phyloP scores from a whole-genome alignment of 2,113 vertebrate genomes.

The Petaurus breviceps region DNA sequence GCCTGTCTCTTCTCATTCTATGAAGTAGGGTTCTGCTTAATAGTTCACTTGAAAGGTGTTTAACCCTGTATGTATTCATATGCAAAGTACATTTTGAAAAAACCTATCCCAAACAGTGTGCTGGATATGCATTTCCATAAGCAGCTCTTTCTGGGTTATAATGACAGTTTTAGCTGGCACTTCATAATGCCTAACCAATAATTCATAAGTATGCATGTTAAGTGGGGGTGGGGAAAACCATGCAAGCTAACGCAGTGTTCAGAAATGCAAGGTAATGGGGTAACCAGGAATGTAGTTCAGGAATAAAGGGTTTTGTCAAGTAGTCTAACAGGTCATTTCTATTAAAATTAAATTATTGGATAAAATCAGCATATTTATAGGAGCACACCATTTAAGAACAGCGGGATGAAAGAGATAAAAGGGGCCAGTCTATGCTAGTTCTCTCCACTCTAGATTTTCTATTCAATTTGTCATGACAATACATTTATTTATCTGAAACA shows the following conservation, averaged over 20 bases:
- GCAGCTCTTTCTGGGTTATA: slow-evolving; percentile 1
- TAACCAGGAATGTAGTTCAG: neutral
- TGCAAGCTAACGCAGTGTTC: neutral
- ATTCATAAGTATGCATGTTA: slow-evolving; percentile 16
- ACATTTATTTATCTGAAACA: slow-evolving; percentile 31
- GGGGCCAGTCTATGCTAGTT: accelerated
- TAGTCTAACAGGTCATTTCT: neutral
- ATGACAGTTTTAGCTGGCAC: slow-evolving; percentile 27
- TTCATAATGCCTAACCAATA: slow-evolving; percentile 15
- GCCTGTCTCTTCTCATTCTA: neutral
- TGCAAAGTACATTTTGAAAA: neutral
- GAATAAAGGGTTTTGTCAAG: slow-evolving; percentile 49
- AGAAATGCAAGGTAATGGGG: neutral
- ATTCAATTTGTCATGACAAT: neutral
- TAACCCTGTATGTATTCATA: neutral
- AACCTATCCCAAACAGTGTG: neutral
- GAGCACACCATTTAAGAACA: neutral
- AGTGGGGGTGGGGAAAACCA: slow-evolving; percentile 28
- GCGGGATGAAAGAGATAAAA: accelerated
- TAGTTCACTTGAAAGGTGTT: slow-evolving; percentile 20
- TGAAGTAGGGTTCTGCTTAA: neutral
- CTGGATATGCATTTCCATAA: neutral
- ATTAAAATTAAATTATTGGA: neutral
- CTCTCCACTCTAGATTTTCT: neutral
- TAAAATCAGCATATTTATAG: neutral